Base-by-base conservation (phyloP, 2,888 invertebrate genomes). In the Xestia rhomboidea region DNA sequence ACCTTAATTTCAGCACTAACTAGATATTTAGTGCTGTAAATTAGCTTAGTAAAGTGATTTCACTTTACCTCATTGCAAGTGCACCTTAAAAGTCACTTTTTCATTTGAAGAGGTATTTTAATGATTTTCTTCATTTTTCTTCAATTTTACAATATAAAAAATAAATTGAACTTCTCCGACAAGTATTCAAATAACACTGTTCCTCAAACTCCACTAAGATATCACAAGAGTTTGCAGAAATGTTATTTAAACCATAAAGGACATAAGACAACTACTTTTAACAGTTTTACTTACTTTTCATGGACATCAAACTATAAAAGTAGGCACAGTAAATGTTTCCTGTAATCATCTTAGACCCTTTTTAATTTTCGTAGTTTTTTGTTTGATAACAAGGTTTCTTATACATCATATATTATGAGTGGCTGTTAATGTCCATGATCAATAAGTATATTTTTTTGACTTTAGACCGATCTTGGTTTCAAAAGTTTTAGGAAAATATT, bases 401-500 rank as follows among this genome's bases (percentile, higher is more conserved):
- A 34, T 13, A 38, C n/a, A 64, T n/a, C 41, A 41, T 41, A 41
- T 41, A 41, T 41, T 41, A 41, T 41, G 21, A 11, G 34, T 18
- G 2, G 60, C 3, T 34, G 62, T 62, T 5, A 34, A 34, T 62
- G 34, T 62, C 62, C 60, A 62, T 62, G 21, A 62, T 18, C 30
- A 60, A 41, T 41, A 41, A 41, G 21, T 21, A 62, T 62, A 10
- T 62, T 62, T 62, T 21, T 34, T 21, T 41, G 60, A 57, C 8
- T 71, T 18, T 18, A 24, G 15, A 70, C 80, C 62, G 70, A 51
- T 80, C 80, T 51, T 51, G 72, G 73, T 51, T 57, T 27, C 21
- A 70, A 46, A 62, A 79, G 80, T 62, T 77, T 46, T 80, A 34
- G 51, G 80, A 80, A 80, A 80, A 79, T 51, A 44, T 0, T 51